Percentiles rank a stretch among this genome's conserved stretches.
phyloP scores from a whole-genome alignment of 2,113 vertebrate species.

The Paedocypris sp. region DNA sequence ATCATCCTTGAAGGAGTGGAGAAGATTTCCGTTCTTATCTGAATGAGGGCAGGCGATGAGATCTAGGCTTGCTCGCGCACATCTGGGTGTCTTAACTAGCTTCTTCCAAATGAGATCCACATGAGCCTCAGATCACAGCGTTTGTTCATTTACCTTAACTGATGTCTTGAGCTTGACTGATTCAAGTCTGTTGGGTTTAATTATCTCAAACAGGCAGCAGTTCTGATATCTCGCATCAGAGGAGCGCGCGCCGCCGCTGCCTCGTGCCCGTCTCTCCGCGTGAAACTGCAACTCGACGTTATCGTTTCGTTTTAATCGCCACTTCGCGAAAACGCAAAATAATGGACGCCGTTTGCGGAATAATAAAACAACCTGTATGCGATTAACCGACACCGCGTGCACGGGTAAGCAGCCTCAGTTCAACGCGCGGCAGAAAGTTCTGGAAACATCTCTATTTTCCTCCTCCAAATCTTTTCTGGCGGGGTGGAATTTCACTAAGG shows the following conservation, averaged over 20 bases:
- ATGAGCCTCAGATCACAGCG: background rate
- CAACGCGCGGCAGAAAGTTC: background rate
- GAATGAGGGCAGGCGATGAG: background rate
- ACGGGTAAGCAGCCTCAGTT: background rate
- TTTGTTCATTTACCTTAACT: background rate
- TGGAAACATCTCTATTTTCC: background rate
- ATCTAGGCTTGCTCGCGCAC: background rate
- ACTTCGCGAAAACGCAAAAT: too few relatives aligned
- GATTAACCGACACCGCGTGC: too few relatives aligned
- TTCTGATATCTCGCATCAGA: background rate
- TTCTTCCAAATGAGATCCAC: background rate
- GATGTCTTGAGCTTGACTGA: background rate
- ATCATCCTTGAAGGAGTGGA: background rate
- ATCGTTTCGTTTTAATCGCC: too few relatives aligned
- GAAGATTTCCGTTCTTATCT: background rate
- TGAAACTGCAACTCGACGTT: too few relatives aligned
- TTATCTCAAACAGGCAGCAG: background rate
- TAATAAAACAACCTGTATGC: too few relatives aligned
- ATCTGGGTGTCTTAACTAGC: background rate
- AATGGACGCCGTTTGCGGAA: too few relatives aligned
- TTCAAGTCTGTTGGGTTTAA: background rate
- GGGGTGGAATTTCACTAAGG: conserved; percentile 32
- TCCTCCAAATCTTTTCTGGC: background rate
- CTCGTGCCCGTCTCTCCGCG: too few relatives aligned
- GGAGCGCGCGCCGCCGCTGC: too few relatives aligned